Evolutionary conservation across 2,113 vertebrate genomes (phyloP).

Genomic region (Ceuthmochares aereus): DNA sequence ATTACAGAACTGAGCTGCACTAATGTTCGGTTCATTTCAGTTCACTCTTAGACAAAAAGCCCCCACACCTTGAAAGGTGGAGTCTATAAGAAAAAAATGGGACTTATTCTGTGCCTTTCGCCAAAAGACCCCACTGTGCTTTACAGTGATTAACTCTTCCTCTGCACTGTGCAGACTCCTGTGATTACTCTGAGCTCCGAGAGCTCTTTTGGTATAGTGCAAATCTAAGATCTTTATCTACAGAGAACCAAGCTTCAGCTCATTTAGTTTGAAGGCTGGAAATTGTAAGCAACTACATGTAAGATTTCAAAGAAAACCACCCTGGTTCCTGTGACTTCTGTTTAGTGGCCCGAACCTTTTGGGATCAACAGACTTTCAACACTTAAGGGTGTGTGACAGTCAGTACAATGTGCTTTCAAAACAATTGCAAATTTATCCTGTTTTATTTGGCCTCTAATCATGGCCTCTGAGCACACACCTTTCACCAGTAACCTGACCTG

Average conservation of each 20-base stretch:
- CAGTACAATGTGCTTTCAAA: not conserved
- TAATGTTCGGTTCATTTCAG: not conserved
- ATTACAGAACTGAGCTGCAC: fast-evolving
- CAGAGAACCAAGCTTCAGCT: slow-evolving; percentile 16
- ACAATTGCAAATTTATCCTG: not conserved
- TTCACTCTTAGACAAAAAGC: not conserved
- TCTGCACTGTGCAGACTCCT: not conserved
- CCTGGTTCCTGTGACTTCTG: not conserved
- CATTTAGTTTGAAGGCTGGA: not conserved
- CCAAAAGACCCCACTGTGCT: not conserved
- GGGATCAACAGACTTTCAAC: not conserved
- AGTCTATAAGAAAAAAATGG: not conserved
- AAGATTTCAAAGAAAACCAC: not conserved
- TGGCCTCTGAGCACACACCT: not conserved
- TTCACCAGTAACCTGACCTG: not conserved
- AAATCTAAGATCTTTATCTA: not conserved
- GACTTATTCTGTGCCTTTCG: not conserved
- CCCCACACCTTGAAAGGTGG: not conserved
- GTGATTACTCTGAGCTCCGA: not conserved
- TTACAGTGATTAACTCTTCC: not conserved
- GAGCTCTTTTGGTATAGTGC: not conserved
- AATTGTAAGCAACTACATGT: not conserved
- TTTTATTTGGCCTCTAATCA: not conserved
- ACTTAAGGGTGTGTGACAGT: fast-evolving
- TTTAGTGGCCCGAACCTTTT: not conserved